Evolutionary conservation across 1,140 invertebrate genomes (phyloP), one percentile per base, ranked within the genome.

Genomic region (Brachionus angularis): DNA sequence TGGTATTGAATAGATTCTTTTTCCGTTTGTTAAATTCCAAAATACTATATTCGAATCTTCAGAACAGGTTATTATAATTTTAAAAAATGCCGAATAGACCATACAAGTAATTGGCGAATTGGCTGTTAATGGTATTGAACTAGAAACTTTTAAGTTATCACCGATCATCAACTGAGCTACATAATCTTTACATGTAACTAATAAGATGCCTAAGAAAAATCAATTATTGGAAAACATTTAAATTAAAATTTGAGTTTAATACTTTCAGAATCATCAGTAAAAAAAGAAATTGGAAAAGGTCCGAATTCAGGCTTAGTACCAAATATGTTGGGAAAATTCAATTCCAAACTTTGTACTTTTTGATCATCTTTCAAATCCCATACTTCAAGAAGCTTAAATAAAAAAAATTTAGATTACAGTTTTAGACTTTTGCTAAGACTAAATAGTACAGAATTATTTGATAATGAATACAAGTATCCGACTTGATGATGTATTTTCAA

Each of bases 1-100:
- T 14, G 77, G 75, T 71, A 80, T 79, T 5, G 81, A 75, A 42
- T 79, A 76, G n/a, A 77, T 73, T 72, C 79, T 81, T 50, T 72
- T 77, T 5, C 80, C 80, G 49, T 75, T 79, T 62, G 80, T 77
- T 14, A 80, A 73, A 53, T 81, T 79, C 80, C 80, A 81, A n/a
- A 79, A 75, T 14, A 77, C 76, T 42, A 81, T 76, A 23, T 75
- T 75, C 5, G 79, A 80, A n/a, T 80, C 79, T 52, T 81, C 79
- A 73, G 79, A 78, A n/a, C 77, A 79, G 16, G 80, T 81, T n/a
- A 79, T 79, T 33, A 81, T 78, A 77, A 81, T 79, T 76, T 78
- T 79, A 71, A 80, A 79, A 7, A 77, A 75, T 36, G 75, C 73
- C 70, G 81, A 81, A 73, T 81, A 81, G 33, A 80, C 77, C 62